Evolutionary conservation across 1,140 invertebrate species (phyloP), one percentile per base, ranked within the genome.

Genomic region (Eumeta japonica): DNA sequence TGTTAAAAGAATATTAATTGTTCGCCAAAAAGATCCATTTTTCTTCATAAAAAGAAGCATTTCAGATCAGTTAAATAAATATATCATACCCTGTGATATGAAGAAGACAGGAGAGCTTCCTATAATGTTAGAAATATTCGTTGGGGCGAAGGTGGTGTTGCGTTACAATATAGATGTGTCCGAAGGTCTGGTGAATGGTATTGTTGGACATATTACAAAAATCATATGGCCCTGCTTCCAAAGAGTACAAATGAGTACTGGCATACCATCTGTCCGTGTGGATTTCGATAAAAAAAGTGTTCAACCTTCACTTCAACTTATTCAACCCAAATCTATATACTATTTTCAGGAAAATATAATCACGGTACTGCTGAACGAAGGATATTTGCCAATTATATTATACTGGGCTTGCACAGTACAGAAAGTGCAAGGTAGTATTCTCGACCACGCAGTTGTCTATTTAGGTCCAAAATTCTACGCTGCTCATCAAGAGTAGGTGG

Each of bases 141-240:
- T 49, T 5, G 58, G 52, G 10, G 46, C 51, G 14, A 58, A 48
- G 39, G 52, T 63, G 10, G 64, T 68, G 59, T 46, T 65, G 32
- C 16, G 58, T 30, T 50, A 38, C 9, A 66, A 68, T 37, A 50
- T 64, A 40, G 46, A 66, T 37, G 48, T 64, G 7, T 28, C 41
- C 5, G 49, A 62, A 45, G 59, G 59, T 31, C 45, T 63, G 14
- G 55, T 65, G 24, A 68, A 65, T 49, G 59, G 63, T 28, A 39
- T 36, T 7, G 59, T 65, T 14, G 57, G 59, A 27, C 12, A 37
- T 14, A 46, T 62, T 14, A 50, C 34, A 4, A 35, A 54, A 48
- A 56, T 58, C 31, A 37, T 46, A 20, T 61, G 59, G 51, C 51
- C 54, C 11, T 13, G 32, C 39, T 55, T 55, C 36, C 46, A 48